Conservation (phyloP, 2,888 invertebrate genomes). For the Leucoma salicis region DNA sequence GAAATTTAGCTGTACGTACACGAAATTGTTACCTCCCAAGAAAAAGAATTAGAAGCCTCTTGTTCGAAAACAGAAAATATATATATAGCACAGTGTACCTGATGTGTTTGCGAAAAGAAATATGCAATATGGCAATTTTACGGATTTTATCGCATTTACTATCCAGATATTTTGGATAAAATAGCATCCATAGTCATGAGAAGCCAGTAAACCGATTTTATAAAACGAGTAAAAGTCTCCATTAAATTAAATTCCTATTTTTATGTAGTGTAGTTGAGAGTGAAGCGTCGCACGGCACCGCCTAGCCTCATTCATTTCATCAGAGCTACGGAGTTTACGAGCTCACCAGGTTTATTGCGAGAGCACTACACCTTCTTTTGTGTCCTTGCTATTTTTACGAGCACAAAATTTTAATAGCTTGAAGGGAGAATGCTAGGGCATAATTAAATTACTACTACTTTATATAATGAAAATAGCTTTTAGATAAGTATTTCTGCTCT, state of each 20-base stretch:
- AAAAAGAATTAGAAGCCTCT: constrained; percentile 37
- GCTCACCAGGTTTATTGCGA: constrained; percentile 58
- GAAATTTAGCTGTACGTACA: constrained; percentile 30
- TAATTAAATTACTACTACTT: constrained; percentile 15
- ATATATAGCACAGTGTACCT: constrained; percentile 8
- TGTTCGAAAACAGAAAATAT: constrained; percentile 34
- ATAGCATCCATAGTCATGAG: too few species aligned
- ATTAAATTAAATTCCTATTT: constrained; percentile 41
- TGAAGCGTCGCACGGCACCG: constrained; percentile 33
- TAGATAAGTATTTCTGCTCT: too few species aligned
- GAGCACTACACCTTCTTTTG: constrained; percentile 60
- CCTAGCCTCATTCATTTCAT: constrained; percentile 53
- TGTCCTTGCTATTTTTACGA: constrained; percentile 50
- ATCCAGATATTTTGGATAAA: too few species aligned
- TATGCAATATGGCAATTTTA: too few species aligned
- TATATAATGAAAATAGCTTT: too few species aligned
- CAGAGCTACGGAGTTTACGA: constrained; percentile 61
- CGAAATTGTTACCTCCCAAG: constrained; percentile 28
- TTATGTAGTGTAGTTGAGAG: constrained; percentile 49
- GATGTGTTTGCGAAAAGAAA: too few species aligned
- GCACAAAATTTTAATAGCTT: constrained; percentile 52
- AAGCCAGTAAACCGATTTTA: too few species aligned
- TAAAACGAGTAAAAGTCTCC: constrained; percentile 54
- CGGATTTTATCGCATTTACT: too few species aligned
- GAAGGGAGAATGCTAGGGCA: constrained; percentile 37